These are phyloP conservation scores for Cantharis flavilabris DNA, from an alignment of 2,888 invertebrate genomes.

Conservation along the genomic window DNA sequence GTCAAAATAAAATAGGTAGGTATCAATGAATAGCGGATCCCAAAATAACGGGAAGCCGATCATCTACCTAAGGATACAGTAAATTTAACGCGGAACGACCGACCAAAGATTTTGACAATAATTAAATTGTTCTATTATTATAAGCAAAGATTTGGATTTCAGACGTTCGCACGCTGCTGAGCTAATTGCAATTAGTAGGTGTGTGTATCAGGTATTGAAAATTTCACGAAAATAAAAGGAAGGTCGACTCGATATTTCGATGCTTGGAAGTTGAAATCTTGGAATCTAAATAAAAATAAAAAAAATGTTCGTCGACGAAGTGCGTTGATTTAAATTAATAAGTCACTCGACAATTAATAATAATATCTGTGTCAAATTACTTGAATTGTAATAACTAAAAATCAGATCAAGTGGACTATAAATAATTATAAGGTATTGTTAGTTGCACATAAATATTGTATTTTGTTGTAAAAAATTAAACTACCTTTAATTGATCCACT, in stretches of 20 bases:
- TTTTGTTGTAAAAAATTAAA: constrained; percentile 9
- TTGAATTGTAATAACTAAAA: not conserved
- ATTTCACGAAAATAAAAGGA: not conserved
- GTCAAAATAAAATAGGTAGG: not conserved
- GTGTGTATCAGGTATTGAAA: not conserved
- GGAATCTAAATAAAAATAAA: not conserved
- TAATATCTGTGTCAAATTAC: not conserved
- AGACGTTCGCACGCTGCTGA: not conserved
- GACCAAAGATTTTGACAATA: not conserved
- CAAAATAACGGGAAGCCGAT: not conserved
- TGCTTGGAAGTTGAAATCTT: not conserved
- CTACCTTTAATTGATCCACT: constrained; percentile 85
- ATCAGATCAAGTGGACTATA: not conserved
- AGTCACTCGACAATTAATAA: not conserved
- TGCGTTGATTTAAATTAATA: not conserved
- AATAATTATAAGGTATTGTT: not conserved
- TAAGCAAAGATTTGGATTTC: not conserved
- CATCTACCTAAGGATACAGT: not conserved
- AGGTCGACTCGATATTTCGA: not conserved
- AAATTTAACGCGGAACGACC: not conserved
- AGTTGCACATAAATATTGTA: not conserved
- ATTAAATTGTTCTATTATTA: not conserved
- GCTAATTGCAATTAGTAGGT: not conserved
- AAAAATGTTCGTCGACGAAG: not conserved
- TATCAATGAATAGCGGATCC: not conserved